These are phyloP conservation scores for Drosophila imparisetae DNA, from an alignment of 2,888 invertebrate genomes.

Conservation along the genomic window DNA sequence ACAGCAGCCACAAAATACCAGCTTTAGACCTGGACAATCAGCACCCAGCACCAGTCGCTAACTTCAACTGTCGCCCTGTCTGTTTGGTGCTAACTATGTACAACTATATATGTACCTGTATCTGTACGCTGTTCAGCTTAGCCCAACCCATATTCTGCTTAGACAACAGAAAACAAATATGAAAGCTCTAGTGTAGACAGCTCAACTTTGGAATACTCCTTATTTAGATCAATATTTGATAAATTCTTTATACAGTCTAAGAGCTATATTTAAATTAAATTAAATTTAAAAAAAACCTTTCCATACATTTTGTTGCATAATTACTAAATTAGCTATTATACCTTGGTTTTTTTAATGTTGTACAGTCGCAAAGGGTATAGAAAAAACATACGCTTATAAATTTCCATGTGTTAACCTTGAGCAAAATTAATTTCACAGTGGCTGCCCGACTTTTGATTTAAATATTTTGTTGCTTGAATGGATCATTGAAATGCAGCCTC, in stretches of 20 bases:
- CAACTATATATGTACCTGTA: constrained; percentile 10
- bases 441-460: constrained; percentile 60
- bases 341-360: neutral
- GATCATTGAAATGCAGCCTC: constrained; percentile 17
- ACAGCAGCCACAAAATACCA: constrained; percentile 20
- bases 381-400: constrained; percentile 40
- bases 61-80: constrained; percentile 52
- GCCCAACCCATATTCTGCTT: constrained; percentile 74
- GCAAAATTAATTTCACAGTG: constrained; percentile 64
- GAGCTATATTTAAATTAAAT: neutral
- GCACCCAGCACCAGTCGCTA: constrained; percentile 40
- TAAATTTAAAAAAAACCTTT: no score
- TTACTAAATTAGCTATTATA: neutral
- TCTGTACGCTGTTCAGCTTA: constrained; percentile 11
- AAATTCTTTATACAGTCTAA: neutral
- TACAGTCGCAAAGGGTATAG: neutral
- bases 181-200: neutral
- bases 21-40: constrained; percentile 52
- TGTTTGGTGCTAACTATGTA: constrained; percentile 53
- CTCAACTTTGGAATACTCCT: neutral
- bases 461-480: constrained; percentile 40
- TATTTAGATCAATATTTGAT: neutral
- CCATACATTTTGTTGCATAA: neutral
- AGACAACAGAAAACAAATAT: constrained; percentile 30
- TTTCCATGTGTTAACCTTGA: constrained; percentile 72